These are phyloP conservation scores for Sparidentex hasta DNA, from an alignment of 2,797 vertebrate species.

Conservation along the genomic window DNA sequence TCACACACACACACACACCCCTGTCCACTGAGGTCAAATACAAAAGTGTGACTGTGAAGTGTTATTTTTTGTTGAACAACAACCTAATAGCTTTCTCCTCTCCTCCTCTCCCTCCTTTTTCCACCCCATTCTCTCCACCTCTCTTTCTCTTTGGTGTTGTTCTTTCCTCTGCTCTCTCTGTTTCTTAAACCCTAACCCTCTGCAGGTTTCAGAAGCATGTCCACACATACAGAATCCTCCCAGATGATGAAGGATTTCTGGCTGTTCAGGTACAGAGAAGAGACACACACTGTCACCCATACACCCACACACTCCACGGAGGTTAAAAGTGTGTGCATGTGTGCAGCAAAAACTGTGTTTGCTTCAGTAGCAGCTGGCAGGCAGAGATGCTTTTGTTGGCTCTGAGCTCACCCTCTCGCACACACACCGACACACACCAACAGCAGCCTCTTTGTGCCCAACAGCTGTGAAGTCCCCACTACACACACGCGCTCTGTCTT, in stretches of 20 bases:
- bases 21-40: constrained; percentile 41
- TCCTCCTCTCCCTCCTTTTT: background rate
- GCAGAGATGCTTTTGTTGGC: constrained; percentile 77
- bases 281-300: constrained; percentile 19
- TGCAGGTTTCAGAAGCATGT: constrained; percentile 97
- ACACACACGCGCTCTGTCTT: background rate
- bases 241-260: constrained; percentile 95
- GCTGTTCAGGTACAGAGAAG: constrained; percentile 91
- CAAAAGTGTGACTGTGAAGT: background rate
- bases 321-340: constrained; percentile 53
- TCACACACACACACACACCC: background rate
- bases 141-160: background rate
- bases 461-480: constrained; percentile 77
- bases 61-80: background rate
- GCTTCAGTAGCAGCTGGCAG: constrained; percentile 79
- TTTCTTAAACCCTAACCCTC: constrained; percentile 33
- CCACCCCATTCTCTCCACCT: constrained; percentile 2
- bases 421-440: constrained; percentile 39
- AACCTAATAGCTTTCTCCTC: background rate
- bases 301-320: constrained; percentile 26
- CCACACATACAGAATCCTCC: constrained; percentile 96
- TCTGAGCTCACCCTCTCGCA: constrained; percentile 28
- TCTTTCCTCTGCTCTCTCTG: constrained; percentile 5
- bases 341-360: constrained; percentile 54
- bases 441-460: constrained; percentile 80